These are phyloP conservation scores for Sipha flava DNA, from an alignment of 1,140 invertebrate species.

Conservation along the genomic window DNA sequence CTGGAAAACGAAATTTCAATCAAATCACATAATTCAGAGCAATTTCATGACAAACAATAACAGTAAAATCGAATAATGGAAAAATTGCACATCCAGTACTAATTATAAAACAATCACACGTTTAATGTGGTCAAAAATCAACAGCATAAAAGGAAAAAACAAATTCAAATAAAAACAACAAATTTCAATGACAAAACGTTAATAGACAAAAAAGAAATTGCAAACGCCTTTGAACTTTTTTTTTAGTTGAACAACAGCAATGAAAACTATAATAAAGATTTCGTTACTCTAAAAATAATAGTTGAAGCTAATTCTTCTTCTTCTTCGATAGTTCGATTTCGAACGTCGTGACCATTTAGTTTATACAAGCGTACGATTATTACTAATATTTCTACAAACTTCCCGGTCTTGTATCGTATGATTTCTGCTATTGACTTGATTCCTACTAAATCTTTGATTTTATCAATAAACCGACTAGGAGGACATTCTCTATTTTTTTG, in stretches of 20 bases:
- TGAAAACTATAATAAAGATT: too few relatives aligned
- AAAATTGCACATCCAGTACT: neutral
- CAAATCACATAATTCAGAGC: neutral
- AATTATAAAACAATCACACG: neutral
- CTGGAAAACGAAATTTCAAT: neutral
- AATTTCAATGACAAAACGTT: neutral
- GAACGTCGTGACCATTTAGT: neutral
- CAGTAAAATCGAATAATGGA: neutral
- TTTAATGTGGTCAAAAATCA: neutral
- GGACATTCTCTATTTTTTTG: neutral
- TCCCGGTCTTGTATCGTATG: neutral
- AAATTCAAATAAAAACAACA: neutral
- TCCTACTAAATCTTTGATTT: neutral
- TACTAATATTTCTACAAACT: neutral
- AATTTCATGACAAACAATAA: neutral
- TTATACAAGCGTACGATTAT: neutral
- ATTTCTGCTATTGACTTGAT: neutral
- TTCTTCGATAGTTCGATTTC: too few relatives aligned
- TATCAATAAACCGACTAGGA: neutral
- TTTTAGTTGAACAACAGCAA: too few relatives aligned
- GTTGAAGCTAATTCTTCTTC: too few relatives aligned
- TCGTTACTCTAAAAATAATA: too few relatives aligned
- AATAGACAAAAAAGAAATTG: too few relatives aligned
- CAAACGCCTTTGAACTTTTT: too few relatives aligned
- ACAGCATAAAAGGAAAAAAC: neutral